Conservation (phyloP, 2,888 invertebrate species). For the Leptinotarsa tumamoca region DNA sequence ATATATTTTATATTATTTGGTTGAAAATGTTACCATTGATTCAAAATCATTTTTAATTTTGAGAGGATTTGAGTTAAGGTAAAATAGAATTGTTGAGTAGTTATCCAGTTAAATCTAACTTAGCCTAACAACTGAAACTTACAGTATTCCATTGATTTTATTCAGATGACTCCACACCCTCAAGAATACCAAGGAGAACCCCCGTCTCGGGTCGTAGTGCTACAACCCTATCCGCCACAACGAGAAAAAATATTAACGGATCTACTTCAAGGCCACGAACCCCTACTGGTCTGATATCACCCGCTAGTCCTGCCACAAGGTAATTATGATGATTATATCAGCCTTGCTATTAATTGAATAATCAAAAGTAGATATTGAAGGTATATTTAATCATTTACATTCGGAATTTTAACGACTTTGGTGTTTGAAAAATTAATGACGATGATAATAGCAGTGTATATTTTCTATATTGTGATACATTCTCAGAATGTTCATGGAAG, state of each 20-base stretch:
- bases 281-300: slow-evolving; percentile 82
- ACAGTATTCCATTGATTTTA: not conserved
- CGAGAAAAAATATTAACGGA: slow-evolving; percentile 62
- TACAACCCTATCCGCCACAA: slow-evolving; percentile 72
- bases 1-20: too few relatives aligned
- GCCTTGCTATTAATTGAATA: slow-evolving; percentile 16
- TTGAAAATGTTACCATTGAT: too few relatives aligned
- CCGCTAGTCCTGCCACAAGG: slow-evolving; percentile 80
- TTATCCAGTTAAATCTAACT: too few relatives aligned
- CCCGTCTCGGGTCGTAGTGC: slow-evolving; percentile 71
- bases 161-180: slow-evolving; percentile 82
- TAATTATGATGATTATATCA: slow-evolving; percentile 60
- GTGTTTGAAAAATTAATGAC: not conserved
- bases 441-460: too few relatives aligned
- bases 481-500: not conserved
- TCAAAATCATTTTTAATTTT: too few relatives aligned
- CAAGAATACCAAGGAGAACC: slow-evolving; percentile 84
- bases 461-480: not conserved
- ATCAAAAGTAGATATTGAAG: slow-evolving; percentile 5
- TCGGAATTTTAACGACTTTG: not conserved
- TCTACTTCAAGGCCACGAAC: slow-evolving; percentile 79
- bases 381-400: not conserved
- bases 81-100: too few relatives aligned
- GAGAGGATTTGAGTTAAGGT: too few relatives aligned
- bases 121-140: too few relatives aligned